Base-by-base conservation (phyloP, 2,113 vertebrate genomes). In the Lepisosteus oculatus region DNA sequence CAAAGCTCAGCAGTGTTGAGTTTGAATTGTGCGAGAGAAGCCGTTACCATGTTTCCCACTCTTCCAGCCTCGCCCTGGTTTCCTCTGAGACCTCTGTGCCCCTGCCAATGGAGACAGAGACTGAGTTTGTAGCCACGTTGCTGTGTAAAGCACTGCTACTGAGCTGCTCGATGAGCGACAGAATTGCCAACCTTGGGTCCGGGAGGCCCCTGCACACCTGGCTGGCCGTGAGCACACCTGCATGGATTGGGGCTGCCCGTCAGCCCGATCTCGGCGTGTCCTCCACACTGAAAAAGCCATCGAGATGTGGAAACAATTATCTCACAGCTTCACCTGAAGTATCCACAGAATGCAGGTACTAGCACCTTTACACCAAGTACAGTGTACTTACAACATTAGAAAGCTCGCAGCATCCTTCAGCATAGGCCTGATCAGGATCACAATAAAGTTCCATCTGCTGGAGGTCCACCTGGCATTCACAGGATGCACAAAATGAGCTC, bases 351-450 rank as follows among this genome's bases (percentile, higher is more conserved):
- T 29, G 29, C 29, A 29, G 29, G 29, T 29, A 29, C 29, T 29
- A 1, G 29, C 29, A 29, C 29, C 29, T 29, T 29, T 29, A 29
- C 29, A 29, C 29, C 29, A 29, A 29, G 29, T 29, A 29, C 29
- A 29, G 1, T 66, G 68, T 74, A 82, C 86, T 88, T 77, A 86
- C 90, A 78, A 84, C 80, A 29, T 67, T 78, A 1, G 90, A 92
- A 74, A 93, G 86, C 59, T 91, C 88, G 76, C 81, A 84, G 85
- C 93, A 94, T 73, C 81, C 79, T 72, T 94, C 93, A 76, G 87
- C 87, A 67, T 79, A 87, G n/a, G 84, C 81, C 83, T 89, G 81
- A 69, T 91, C 86, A 17, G 86, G 79, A 12, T 91, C 87, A 84
- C 81, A 85, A 63, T 83, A 85, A 69, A 92, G 85, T 68, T 89